A percentile compares a stretch with the other conserved stretches of the same genome.
phyloP scores from a whole-genome alignment of 2,113 vertebrate species.

The Bubalus kerabau region DNA sequence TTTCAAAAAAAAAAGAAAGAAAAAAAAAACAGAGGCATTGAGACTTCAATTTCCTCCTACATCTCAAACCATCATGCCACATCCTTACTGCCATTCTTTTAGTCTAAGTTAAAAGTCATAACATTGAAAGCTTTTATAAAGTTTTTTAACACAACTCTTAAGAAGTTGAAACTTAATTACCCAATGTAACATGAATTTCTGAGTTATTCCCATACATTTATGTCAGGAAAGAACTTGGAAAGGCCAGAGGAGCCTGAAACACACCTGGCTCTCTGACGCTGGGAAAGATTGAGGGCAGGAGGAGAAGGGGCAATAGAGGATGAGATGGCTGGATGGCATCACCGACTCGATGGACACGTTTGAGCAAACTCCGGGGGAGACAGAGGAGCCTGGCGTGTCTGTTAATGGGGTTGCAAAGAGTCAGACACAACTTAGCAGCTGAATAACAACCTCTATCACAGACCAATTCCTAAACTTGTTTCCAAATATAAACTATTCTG shows the following conservation, averaged over 20 bases:
- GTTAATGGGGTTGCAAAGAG: neutral
- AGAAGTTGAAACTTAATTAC: neutral
- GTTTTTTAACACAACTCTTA: neutral
- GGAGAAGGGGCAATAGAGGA: neutral
- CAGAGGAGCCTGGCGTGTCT: neutral
- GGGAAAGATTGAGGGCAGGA: neutral
- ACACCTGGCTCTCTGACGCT: rapidly evolving
- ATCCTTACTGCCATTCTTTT: neutral
- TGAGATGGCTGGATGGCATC: neutral
- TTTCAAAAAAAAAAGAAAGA: neutral
- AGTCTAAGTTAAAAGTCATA: neutral
- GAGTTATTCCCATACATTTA: neutral
- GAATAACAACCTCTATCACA: neutral
- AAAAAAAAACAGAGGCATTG: neutral
- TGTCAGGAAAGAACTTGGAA: neutral
- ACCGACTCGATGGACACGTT: neutral
- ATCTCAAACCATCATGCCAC: rapidly evolving
- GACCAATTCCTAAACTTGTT: neutral
- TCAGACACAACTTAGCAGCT: neutral
- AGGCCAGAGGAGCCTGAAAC: neutral
- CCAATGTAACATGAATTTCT: neutral
- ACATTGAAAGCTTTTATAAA: neutral
- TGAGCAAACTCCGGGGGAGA: neutral
- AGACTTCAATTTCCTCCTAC: neutral
- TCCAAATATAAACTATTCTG: neutral